Evolutionary conservation across 2,113 vertebrate genomes (phyloP).

Genomic region (Petrocephalus microphthalmus): DNA sequence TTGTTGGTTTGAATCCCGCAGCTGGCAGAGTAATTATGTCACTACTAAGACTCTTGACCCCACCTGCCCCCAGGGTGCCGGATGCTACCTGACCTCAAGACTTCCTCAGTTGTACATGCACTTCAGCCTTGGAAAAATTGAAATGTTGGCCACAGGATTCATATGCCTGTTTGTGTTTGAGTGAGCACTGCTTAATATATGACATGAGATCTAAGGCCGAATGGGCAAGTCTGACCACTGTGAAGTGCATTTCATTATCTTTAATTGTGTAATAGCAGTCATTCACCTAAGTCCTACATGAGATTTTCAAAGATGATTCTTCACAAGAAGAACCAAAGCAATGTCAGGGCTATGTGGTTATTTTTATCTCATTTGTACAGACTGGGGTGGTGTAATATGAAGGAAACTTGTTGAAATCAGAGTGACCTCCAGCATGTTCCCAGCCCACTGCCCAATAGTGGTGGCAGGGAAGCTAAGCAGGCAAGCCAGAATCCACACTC

Average conservation of each 20-base stretch:
- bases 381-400: not conserved
- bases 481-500: not conserved
- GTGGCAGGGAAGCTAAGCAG: not conserved
- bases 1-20: not conserved
- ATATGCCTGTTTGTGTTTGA: not conserved
- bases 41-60: not conserved
- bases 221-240: not conserved
- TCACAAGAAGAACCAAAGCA: not conserved
- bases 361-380: not conserved
- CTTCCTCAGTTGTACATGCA: not conserved
- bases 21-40: not conserved
- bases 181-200: not conserved
- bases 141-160: not conserved
- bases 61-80: not conserved
- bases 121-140: not conserved
- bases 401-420: not conserved
- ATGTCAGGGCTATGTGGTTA: not conserved
- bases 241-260: not conserved
- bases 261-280: not conserved
- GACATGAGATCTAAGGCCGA: not conserved
- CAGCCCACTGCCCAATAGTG: not conserved
- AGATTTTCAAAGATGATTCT: not conserved
- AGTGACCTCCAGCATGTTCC: not conserved
- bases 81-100: not conserved
- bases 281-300: not conserved